Evolutionary conservation across 1,140 invertebrate genomes (phyloP).

Genomic region (Frieseomelitta varia): DNA sequence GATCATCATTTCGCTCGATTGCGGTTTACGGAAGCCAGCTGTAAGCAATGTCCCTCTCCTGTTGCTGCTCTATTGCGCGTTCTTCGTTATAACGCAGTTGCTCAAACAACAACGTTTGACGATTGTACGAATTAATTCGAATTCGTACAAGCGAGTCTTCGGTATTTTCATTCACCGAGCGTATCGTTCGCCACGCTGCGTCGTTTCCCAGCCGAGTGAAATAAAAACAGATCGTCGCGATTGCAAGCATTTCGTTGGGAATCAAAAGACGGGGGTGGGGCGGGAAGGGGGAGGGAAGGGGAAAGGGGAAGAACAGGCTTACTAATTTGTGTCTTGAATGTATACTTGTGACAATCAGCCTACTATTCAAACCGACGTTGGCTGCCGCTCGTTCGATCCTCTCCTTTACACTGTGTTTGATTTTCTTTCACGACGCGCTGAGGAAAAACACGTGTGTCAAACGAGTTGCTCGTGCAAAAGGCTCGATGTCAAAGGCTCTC

Average conservation of each 20-base stretch:
- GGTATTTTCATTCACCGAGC: neutral
- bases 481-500: neutral
- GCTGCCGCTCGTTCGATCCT: conserved; percentile 43
- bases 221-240: neutral
- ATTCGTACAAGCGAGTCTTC: neutral
- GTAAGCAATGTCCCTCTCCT: neutral
- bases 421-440: conserved; percentile 24
- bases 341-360: conserved; percentile 67
- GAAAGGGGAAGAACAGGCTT: conserved; percentile 18
- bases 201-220: neutral
- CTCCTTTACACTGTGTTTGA: conserved; percentile 53
- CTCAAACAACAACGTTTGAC: too few relatives aligned
- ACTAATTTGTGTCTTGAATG: conserved; percentile 61
- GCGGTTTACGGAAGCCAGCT: conserved; percentile 12
- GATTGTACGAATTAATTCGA: conserved; percentile 17
- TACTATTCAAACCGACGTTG: conserved; percentile 62
- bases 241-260: neutral
- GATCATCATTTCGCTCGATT: conserved; percentile 4
- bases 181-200: neutral
- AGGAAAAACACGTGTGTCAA: conserved; percentile 49
- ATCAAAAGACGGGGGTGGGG: too few relatives aligned
- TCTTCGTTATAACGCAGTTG: neutral
- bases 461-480: conserved; percentile 24
- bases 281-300: too few relatives aligned
- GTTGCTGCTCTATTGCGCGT: neutral